Conservation (phyloP, 2,888 invertebrate species). For the Dascillus cervinus region DNA sequence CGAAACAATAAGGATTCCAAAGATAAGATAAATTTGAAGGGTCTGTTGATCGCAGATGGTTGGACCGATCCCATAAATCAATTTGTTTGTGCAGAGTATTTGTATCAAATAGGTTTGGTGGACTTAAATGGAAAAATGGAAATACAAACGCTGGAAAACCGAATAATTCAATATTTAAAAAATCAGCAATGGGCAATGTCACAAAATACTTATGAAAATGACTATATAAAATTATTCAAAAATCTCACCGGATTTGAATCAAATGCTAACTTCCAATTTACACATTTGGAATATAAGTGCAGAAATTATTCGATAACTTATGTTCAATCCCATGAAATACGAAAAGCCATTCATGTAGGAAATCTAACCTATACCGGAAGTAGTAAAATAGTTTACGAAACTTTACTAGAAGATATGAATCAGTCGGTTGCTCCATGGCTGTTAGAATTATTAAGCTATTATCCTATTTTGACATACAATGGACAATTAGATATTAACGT, state of each 20-base stretch:
- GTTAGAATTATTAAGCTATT: slow-evolving; percentile 57
- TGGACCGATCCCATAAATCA: slow-evolving; percentile 72
- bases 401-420: slow-evolving; percentile 71
- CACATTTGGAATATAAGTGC: slow-evolving; percentile 51
- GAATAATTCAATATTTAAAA: slow-evolving; percentile 53
- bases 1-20: slow-evolving; percentile 51
- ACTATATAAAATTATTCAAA: slow-evolving; percentile 65
- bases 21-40: slow-evolving; percentile 63
- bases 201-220: too few relatives aligned
- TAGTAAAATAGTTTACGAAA: slow-evolving; percentile 60
- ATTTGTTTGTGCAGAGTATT: slow-evolving; percentile 67
- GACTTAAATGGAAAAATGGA: slow-evolving; percentile 53
- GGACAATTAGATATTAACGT: slow-evolving; percentile 90
- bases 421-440: slow-evolving; percentile 70
- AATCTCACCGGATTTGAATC: too few relatives aligned
- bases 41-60: slow-evolving; percentile 73
- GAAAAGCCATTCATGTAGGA: slow-evolving; percentile 79
- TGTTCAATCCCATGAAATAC: slow-evolving; percentile 54
- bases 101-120: slow-evolving; percentile 69
- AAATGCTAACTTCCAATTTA: too few relatives aligned
- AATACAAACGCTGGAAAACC: slow-evolving; percentile 55
- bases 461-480: slow-evolving; percentile 79
- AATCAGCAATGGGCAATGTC: slow-evolving; percentile 59
- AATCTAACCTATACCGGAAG: slow-evolving; percentile 63
- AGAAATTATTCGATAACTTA: too few relatives aligned